Percentiles rank a stretch among this genome's conserved stretches.
These are phyloP conservation scores for Limosa lapponica DNA, from an alignment of 2,797 vertebrate species.

Conservation along the genomic window DNA sequence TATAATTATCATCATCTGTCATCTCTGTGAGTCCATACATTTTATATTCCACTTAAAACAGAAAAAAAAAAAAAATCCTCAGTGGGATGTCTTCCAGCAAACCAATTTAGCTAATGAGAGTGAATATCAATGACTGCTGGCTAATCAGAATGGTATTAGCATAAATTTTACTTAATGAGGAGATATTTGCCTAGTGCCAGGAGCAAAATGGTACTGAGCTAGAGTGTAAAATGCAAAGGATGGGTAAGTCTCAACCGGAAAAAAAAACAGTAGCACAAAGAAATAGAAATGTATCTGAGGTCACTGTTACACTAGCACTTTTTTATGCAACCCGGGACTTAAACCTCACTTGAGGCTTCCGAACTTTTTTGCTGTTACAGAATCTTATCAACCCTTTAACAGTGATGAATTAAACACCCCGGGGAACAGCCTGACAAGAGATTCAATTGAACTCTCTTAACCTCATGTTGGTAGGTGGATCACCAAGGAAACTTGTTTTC, in stretches of 20 bases:
- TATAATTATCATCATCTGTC: conserved; percentile 65
- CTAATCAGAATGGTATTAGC: conserved; percentile 69
- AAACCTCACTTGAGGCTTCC: conserved; percentile 10
- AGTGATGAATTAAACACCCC: conserved; percentile 55
- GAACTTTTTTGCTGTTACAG: conserved; percentile 15
- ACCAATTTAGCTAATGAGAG: conserved; percentile 62
- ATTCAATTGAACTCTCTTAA: conserved; percentile 35
- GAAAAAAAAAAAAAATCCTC: neutral
- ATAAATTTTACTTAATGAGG: conserved; percentile 65
- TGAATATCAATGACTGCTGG: conserved; percentile 61
- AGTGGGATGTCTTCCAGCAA: conserved; percentile 34
- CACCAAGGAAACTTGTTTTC: neutral
- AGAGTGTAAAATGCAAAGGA: neutral
- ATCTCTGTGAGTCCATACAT: conserved; percentile 46
- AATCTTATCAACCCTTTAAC: conserved; percentile 36
- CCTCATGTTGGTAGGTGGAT: neutral
- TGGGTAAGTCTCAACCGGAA: neutral
- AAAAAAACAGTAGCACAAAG: neutral
- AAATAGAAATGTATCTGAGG: neutral
- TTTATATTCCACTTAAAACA: conserved; percentile 57
- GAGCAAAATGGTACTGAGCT: conserved; percentile 9
- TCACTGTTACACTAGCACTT: neutral
- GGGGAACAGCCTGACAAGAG: conserved; percentile 31
- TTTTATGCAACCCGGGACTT: neutral
- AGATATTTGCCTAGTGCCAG: conserved; percentile 21